Evolutionary conservation across 1,140 invertebrate species (phyloP).

Genomic region (Conus ventricosus): DNA sequence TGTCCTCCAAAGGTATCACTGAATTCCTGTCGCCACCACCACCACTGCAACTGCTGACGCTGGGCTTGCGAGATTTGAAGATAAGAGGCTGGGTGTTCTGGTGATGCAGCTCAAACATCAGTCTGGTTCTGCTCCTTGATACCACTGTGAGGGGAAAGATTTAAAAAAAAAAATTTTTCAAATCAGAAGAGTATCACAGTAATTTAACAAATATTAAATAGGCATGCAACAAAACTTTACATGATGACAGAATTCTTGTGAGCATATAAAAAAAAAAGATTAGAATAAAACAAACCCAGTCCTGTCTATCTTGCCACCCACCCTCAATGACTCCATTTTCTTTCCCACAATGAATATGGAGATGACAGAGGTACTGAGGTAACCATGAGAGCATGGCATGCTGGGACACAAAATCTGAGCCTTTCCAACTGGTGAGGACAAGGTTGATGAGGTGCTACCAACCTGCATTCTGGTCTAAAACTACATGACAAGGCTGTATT

Average conservation of each 20-base stretch:
- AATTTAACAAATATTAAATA: not conserved
- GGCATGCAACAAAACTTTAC: not conserved
- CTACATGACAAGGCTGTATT: no score
- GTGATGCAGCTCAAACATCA: constrained; percentile 78
- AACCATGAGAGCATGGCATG: no score
- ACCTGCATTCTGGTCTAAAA: no score
- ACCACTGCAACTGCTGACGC: not conserved
- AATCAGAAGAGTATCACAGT: not conserved
- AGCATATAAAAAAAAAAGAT: no score
- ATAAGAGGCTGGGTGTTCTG: constrained; percentile 75
- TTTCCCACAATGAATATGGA: no score
- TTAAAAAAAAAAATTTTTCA: not conserved
- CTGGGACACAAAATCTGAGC: no score
- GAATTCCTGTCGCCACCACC: not conserved
- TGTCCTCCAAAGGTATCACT: not conserved
- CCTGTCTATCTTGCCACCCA: no score
- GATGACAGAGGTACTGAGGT: no score
- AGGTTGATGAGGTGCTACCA: no score
- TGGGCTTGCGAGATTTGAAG: constrained; percentile 65
- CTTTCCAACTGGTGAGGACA: no score
- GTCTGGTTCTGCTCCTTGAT: constrained; percentile 74
- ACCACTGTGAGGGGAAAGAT: constrained; percentile 61
- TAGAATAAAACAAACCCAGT: no score
- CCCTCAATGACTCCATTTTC: no score
- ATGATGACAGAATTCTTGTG: not conserved